These are phyloP conservation scores for Epinotia brunnichana DNA, from an alignment of 2,888 invertebrate species.

Conservation along the genomic window DNA sequence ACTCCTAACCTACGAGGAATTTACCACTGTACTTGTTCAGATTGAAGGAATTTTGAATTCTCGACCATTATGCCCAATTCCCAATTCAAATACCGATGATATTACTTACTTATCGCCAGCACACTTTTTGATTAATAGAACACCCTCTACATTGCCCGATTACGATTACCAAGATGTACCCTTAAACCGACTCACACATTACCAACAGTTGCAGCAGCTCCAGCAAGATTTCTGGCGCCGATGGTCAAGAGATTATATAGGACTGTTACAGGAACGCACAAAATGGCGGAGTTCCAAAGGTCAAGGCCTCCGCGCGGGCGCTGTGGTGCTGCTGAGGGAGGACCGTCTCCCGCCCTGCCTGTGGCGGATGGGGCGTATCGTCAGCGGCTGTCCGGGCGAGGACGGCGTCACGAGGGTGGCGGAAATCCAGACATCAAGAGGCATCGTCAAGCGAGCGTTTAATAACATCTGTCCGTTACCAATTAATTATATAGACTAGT, in stretches of 20 bases:
- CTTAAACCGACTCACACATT: conserved; percentile 1
- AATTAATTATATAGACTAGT: not conserved
- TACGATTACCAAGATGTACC: conserved; percentile 11
- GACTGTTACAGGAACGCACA: conserved; percentile 11
- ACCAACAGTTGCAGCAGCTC: conserved; percentile 26
- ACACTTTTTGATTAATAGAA: conserved; percentile 14
- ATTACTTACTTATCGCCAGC: conserved; percentile 5
- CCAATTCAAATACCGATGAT: conserved; percentile 3
- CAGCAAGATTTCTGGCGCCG: conserved; percentile 16
- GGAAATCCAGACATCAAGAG: not conserved
- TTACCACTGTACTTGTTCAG: not conserved
- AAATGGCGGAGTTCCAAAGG: conserved; percentile 17
- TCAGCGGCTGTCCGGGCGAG: conserved; percentile 5
- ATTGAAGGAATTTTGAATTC: conserved; percentile 23
- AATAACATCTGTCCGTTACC: conserved; percentile 20
- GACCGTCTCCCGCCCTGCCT: conserved; percentile 4
- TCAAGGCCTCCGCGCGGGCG: not conserved
- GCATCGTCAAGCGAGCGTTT: conserved; percentile 14
- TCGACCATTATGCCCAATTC: conserved; percentile 8
- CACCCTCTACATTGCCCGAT: conserved; percentile 13
- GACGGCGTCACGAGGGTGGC: conserved; percentile 20
- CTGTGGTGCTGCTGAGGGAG: conserved; percentile 19
- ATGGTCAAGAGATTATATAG: conserved; percentile 23
- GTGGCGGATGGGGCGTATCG: conserved; percentile 22
- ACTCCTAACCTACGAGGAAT: conserved; percentile 16